These are phyloP conservation scores for Ciona savignyi DNA, from an alignment of 23 tunicate genomes.

Conservation along the genomic window DNA sequence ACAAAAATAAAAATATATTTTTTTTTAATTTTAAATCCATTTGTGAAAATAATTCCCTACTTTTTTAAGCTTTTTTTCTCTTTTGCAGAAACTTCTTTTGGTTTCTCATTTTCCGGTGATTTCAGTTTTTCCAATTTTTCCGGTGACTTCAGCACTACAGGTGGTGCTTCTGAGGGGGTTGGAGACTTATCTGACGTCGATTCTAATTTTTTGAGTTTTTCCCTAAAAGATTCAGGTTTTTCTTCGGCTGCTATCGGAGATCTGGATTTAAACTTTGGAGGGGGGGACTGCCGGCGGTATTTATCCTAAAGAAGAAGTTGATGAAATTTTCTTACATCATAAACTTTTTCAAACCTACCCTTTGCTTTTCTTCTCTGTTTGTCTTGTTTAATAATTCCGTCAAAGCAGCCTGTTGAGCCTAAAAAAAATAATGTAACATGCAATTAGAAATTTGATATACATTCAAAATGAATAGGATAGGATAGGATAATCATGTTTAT, in stretches of 20 bases:
- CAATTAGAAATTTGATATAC: no score
- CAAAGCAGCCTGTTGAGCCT: neutral
- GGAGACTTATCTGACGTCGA: neutral
- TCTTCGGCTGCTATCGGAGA: neutral
- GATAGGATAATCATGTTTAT: no score
- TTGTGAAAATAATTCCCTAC: no score
- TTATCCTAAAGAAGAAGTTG: neutral
- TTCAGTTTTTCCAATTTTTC: no score
- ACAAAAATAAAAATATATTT: no score
- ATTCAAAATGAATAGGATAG: neutral
- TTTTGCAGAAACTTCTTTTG: no score
- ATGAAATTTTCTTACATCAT: no score
- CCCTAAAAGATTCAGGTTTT: neutral
- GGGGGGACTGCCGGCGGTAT: neutral
- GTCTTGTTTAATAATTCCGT: neutral
- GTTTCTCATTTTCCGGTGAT: no score
- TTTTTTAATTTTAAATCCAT: no score
- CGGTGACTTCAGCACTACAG: no score
- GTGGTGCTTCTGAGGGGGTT: neutral
- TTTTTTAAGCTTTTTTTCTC: no score
- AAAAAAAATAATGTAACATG: neutral
- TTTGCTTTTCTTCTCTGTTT: neutral
- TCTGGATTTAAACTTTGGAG: neutral
- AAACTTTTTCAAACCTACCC: neutral
- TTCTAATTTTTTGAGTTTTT: neutral